These are phyloP conservation scores for Eilema griseolum DNA, from an alignment of 2,888 invertebrate species.

Conservation along the genomic window DNA sequence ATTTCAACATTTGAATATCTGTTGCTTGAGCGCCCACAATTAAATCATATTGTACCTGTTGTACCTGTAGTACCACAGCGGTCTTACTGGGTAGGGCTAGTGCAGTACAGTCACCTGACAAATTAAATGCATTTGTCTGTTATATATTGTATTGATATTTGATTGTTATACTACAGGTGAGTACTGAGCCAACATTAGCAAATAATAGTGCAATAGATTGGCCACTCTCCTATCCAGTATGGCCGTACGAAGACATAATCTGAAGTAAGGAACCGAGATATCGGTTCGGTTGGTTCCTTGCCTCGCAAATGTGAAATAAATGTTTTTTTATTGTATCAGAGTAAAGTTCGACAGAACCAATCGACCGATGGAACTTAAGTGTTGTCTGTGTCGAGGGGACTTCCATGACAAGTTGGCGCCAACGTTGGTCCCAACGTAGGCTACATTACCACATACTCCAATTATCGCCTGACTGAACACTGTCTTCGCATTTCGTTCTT, in stretches of 20 bases:
- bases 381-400: conserved; percentile 28
- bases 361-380: conserved; percentile 25
- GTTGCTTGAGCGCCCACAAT: too few relatives aligned
- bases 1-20: neutral
- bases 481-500: conserved; percentile 68
- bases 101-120: conserved; percentile 3
- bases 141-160: conserved; percentile 10
- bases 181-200: conserved; percentile 11
- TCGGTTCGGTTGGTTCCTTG: conserved; percentile 29
- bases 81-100: neutral
- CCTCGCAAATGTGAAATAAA: conserved; percentile 34
- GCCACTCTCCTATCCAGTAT: conserved; percentile 15
- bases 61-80: neutral
- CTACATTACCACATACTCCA: conserved; percentile 15
- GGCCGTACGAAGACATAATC: conserved; percentile 20
- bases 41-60: conserved; percentile 8
- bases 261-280: conserved; percentile 10
- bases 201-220: conserved; percentile 29
- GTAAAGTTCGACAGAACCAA: neutral
- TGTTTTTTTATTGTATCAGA: neutral
- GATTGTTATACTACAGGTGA: conserved; percentile 5
- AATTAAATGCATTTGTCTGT: conserved; percentile 37
- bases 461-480: conserved; percentile 34
- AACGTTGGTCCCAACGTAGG: conserved; percentile 18
- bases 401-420: conserved; percentile 19